phyloP scores from a whole-genome alignment of 2,113 vertebrate genomes.

The Myotis lucifugus region DNA sequence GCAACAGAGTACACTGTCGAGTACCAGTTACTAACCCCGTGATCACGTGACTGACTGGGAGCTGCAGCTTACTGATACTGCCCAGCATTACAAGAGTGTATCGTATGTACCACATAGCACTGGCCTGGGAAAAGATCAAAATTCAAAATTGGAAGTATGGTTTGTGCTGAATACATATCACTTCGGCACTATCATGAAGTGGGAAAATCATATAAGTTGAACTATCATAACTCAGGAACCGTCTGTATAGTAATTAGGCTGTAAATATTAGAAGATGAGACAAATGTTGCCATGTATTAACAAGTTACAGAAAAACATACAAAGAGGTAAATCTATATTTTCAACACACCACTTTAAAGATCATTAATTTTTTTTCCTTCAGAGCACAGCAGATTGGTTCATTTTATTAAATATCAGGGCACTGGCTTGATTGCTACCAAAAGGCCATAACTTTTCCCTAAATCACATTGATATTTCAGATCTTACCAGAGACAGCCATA shows the following conservation, averaged over 20 bases:
- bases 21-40: background rate
- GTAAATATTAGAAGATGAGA: slow-evolving; percentile 58
- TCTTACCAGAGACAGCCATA: background rate
- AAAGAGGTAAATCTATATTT: slow-evolving; percentile 65
- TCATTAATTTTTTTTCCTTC: background rate
- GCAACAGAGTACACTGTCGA: no score
- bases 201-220: background rate
- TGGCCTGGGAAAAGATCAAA: background rate
- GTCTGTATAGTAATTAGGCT: slow-evolving; percentile 34
- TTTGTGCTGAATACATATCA: background rate
- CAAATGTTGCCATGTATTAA: background rate
- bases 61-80: background rate
- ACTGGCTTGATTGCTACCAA: background rate
- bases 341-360: slow-evolving; percentile 11
- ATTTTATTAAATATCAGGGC: background rate
- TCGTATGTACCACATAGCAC: no score
- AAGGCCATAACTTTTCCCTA: background rate
- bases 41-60: background rate
- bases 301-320: slow-evolving; percentile 65
- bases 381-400: background rate
- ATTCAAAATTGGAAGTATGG: background rate
- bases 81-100: background rate
- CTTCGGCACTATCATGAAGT: background rate
- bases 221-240: background rate
- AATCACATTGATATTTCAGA: background rate